Base-by-base conservation (phyloP, 2,888 invertebrate species). In the Malthinus seriepunctatus region DNA sequence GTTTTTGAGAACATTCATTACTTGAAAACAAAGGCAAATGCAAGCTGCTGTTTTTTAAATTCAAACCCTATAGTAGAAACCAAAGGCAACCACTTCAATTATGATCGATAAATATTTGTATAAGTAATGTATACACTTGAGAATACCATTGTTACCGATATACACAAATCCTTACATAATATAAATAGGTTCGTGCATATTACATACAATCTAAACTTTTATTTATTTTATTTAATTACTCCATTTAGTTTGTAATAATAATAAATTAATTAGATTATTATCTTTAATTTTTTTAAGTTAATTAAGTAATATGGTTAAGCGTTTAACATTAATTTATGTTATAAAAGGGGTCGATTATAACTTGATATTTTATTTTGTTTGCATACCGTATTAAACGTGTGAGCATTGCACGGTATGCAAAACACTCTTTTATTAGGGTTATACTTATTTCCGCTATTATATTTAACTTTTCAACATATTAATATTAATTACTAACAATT, bases 81-180 rank as follows among this genome's bases (percentile, higher is more conserved):
- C 51, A 44, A 60, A 55, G 51, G 60, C 60, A 53, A 44, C 61
- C 57, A 61, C 53, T 54, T 46, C 46, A 65, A 67, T 69, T 67
- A 64, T 71, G 63, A 69, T 69, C 71, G 70, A 74, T 73, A 72
- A 74, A 74, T 74, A 74, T 74, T 74, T 74, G 69, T 72, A 64
- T 67, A 68, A 68, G 63, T 60, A 65, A 63, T 63, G 58, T 50
- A 66, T 65, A 66, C 63, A 52, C 55, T 60, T 50, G 48, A 56
- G 47, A 56, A 37, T 50, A 56, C 56, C 11, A 56, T 56, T 56
- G 56, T 56, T 56, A 47, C 15, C 46, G 32, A 32, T 38, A 23
- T 23, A 50, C 32, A 54, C 32, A 47, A 39, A 11, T 38, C 35
- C 35, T 49, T 23, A 23, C 31, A 15, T 37, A 49, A 23, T 3